Evolutionary conservation across 2,113 vertebrate genomes (phyloP), one percentile per base, ranked within the genome.

Genomic region (Xerus inauris): DNA sequence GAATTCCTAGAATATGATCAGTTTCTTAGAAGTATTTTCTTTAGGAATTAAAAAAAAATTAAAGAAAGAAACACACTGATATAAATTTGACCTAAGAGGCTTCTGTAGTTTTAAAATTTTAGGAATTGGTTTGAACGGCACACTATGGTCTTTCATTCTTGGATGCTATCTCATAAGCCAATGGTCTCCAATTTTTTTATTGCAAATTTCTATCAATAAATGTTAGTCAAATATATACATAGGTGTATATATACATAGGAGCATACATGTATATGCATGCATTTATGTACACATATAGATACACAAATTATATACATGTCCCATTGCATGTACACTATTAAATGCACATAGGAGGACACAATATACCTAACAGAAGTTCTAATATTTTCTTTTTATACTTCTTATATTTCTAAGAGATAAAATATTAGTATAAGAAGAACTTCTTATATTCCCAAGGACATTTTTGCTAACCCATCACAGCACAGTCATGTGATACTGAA

Each of bases 191-290:
- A 40, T 64, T 89, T 95, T 75, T 89, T 72, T 73, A 73, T 3
- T 85, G 22, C 9, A 91, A 91, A 93, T 92, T 35, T 97, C 81
- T 90, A 86, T 57, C 11, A 76, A 59, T 64, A 90, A 93, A 93
- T 38, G n/a, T 49, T 75, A 64, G n/a, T 11, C 40, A 90, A 86
- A n/a, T 30, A 40, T 59, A 28, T 40, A 64, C 40, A 5, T 73
- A 38, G 45, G 38, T 17, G 54, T 17, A 17, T 4, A 81, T 20
- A 54, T 14, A 20, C 20, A 40, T n/a, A 6, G 1, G 32, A 0
- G 9, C 4, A 54, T 8, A n/a, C 32, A 38, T 32, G 28, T 22
- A 11, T 11, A 19, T 26, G 35, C 22, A 87, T 7, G 38, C 13
- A 42, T 40, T 32, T 87, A 32, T 38, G 9, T 83, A 67, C 13